Conservation (phyloP, 2,797 vertebrate species). For the Etheostoma perlongum region DNA sequence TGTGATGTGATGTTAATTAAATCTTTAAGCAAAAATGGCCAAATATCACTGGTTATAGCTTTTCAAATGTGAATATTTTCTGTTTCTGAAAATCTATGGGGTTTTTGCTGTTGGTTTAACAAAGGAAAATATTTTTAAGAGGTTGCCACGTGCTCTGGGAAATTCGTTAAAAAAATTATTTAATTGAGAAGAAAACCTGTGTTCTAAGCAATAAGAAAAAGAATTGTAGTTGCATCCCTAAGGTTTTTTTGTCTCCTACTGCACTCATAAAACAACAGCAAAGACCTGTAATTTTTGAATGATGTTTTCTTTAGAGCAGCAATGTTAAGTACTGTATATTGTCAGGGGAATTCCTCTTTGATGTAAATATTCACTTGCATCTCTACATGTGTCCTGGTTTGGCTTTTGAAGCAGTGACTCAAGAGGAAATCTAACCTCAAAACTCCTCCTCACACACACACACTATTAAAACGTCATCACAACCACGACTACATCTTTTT, state of each 20-base stretch:
- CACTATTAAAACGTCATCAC: constrained; percentile 16
- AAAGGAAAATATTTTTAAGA: neutral
- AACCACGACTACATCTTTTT: constrained; percentile 19
- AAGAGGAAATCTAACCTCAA: constrained; percentile 30
- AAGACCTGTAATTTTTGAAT: constrained; percentile 5
- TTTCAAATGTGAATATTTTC: neutral
- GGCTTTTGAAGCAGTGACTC: constrained; percentile 30
- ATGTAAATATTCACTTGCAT: constrained; percentile 24
- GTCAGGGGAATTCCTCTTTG: constrained; percentile 13
- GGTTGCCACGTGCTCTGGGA: neutral
- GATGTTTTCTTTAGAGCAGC: constrained; percentile 6
- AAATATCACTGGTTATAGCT: neutral
- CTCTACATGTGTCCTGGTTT: constrained; percentile 31
- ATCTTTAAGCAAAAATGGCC: neutral
- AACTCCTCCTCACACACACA: neutral
- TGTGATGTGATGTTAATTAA: neutral
- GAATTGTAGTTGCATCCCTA: neutral
- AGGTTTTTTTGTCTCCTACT: neutral
- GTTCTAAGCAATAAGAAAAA: neutral
- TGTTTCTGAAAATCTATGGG: neutral
- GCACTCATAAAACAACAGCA: neutral
- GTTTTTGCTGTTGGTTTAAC: neutral
- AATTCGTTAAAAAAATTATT: neutral
- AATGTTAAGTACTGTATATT: neutral
- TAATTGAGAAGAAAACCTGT: neutral